A percentile compares a stretch with the other conserved stretches of the same genome.
Conservation (phyloP, 2,888 invertebrate species). For the Magallana nippona region DNA sequence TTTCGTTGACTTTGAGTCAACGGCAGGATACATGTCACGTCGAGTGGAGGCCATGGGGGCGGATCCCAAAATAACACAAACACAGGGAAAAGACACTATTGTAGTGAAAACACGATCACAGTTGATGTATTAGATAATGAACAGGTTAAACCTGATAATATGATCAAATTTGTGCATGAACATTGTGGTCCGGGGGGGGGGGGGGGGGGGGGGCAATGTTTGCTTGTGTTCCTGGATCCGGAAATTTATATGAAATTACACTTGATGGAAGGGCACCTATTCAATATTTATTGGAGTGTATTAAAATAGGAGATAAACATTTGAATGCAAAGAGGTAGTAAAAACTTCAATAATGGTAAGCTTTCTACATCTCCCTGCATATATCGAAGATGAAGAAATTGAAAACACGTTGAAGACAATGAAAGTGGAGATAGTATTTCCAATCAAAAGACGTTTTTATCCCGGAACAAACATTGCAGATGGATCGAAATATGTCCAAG, state of each 20-base stretch:
- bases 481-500: neutral
- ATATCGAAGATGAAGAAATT: no score
- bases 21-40: neutral
- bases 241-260: neutral
- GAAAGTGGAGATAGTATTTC: neutral
- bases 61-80: constrained; percentile 3
- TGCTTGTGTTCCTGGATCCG: neutral
- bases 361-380: neutral
- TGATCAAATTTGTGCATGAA: neutral
- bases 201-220: no score
- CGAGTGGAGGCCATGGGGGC: constrained; percentile 15
- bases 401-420: neutral
- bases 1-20: neutral
- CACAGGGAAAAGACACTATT: neutral
- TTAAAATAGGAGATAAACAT: neutral
- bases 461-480: neutral
- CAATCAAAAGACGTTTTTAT: neutral
- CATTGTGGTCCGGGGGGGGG: no score
- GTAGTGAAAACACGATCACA: neutral
- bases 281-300: neutral
- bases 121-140: neutral
- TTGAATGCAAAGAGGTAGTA: neutral
- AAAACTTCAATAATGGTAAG: neutral
- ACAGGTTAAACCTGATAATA: constrained; percentile 1
- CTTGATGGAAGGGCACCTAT: neutral